Percentiles rank a stretch among this genome's conserved stretches.
Evolutionary conservation across 37 sponge, comb jelly and placozoan species (phyloP).

Genomic region (Spongilla lacustris): DNA sequence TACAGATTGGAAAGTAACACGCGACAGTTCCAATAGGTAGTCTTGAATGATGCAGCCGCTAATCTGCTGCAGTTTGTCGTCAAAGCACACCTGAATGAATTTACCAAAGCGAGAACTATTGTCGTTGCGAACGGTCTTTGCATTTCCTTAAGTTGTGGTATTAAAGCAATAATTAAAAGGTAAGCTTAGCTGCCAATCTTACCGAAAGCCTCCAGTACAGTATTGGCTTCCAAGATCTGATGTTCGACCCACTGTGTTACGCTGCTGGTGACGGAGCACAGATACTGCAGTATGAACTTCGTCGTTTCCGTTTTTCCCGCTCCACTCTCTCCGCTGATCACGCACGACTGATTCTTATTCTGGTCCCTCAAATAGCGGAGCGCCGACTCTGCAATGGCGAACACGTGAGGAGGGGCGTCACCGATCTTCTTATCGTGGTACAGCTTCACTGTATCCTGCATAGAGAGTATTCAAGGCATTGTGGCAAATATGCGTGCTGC

Average conservation of each 20-base stretch:
- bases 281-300: conserved; percentile 94
- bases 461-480: background rate
- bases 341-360: conserved; percentile 86
- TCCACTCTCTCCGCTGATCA: conserved; percentile 96
- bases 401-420: conserved; percentile 91
- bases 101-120: conserved; percentile 96
- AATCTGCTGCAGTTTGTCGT: conserved; percentile 75
- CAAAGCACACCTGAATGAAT: conserved; percentile 97
- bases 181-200: background rate
- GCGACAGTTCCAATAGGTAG: conserved; percentile 91
- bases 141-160: conserved; percentile 70
- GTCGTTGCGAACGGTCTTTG: conserved; percentile 93
- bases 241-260: conserved; percentile 91
- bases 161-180: background rate
- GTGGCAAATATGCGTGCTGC: background rate
- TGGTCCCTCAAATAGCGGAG: conserved; percentile 68
- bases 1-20: conserved; percentile 82
- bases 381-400: conserved; percentile 89
- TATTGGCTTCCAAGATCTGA: conserved; percentile 95
- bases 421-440: conserved; percentile 84
- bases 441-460: conserved; percentile 69
- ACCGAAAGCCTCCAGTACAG: conserved; percentile 95
- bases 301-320: conserved; percentile 98
- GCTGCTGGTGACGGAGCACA: conserved; percentile 87
- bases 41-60: conserved; percentile 94